Evolutionary conservation across 2,888 invertebrate genomes (phyloP).

Genomic region (Ophion slaviceki): DNA sequence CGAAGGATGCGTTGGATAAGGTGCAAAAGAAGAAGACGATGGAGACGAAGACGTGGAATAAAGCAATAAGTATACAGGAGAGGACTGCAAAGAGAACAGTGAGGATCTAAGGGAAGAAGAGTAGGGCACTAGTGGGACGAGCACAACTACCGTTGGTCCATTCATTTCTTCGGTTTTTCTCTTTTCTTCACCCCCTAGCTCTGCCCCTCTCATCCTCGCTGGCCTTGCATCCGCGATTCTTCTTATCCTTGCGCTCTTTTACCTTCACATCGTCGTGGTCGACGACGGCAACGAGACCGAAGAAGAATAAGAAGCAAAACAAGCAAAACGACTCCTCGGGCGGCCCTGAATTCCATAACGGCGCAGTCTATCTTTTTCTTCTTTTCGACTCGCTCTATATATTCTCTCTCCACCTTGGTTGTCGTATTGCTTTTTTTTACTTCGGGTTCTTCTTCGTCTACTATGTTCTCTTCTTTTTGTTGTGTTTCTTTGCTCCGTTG

Average conservation of each 20-base stretch:
- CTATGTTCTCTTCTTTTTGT: constrained; percentile 29
- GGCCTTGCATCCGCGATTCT: constrained; percentile 65
- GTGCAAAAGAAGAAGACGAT: constrained; percentile 45
- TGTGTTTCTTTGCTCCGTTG: constrained; percentile 56
- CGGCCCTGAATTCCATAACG: constrained; percentile 70
- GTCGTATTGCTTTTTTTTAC: constrained; percentile 26
- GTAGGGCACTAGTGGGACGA: constrained; percentile 72
- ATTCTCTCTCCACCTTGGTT: constrained; percentile 41
- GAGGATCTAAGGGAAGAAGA: constrained; percentile 64
- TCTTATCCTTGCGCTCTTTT: constrained; percentile 70
- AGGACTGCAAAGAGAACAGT: constrained; percentile 60
- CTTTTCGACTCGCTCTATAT: constrained; percentile 59
- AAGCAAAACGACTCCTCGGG: constrained; percentile 72
- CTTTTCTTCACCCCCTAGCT: constrained; percentile 42
- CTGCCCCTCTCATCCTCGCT: constrained; percentile 19
- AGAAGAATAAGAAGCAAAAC: constrained; percentile 53
- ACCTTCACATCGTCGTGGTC: constrained; percentile 35
- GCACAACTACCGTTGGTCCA: constrained; percentile 79
- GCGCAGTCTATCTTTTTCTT: constrained; percentile 60
- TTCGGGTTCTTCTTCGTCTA: constrained; percentile 41
- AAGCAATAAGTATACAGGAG: constrained; percentile 53
- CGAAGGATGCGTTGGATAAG: constrained; percentile 62
- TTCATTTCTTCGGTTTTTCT: constrained; percentile 74
- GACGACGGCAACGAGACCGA: constrained; percentile 45
- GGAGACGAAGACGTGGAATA: constrained; percentile 71